Base-by-base conservation (phyloP, 2,888 invertebrate genomes). In the Ecliptopera silaceata region DNA sequence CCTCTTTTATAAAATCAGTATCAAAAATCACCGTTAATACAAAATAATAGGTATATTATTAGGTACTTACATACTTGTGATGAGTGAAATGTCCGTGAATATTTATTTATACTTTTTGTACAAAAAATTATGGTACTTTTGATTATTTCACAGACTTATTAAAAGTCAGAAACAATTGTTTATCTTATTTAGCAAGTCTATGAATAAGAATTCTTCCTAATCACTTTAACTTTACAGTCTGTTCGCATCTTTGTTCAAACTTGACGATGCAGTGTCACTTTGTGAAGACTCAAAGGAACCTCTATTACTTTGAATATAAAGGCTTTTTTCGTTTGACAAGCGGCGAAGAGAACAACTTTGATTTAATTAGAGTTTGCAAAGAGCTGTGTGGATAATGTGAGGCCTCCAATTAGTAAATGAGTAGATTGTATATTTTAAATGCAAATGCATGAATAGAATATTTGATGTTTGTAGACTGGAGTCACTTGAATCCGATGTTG, bases 391-490 rank as follows among this genome's bases (percentile, higher is more conserved):
- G 69, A 77, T 83, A 77, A 82, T 72, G 71, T 69, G 64, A 68
- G 64, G 63, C 69, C 73, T 75, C 79, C 84, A 80, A 86, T 87
- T 86, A 83, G 76, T 83, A 82, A 76, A 84, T 82, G 81, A 80
- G 77, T 75, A 78, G 77, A 77, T 84, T 80, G 82, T 79, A 77
- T 68, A 70, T 83, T 85, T 86, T 88, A 87, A 87, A n/a, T n/a
- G n/a, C n/a, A n/a, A n/a, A n/a, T n/a, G n/a, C n/a, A n/a, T n/a
- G n/a, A n/a, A 79, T 86, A 86, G 84, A 66, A 68, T 70, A 66
- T 66, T 65, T 63, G 56, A 67, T 56, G 66, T 67, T 68, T 47
- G 53, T 48, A 57, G 42, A 47, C 49, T 3, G 39, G 51, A 12
- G 20, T 20, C 60, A 41, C 38, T 38, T 50, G n/a, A n/a, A n/a